These are phyloP conservation scores for Vanessa tameamea DNA, from an alignment of 1,140 invertebrate species.

Conservation along the genomic window DNA sequence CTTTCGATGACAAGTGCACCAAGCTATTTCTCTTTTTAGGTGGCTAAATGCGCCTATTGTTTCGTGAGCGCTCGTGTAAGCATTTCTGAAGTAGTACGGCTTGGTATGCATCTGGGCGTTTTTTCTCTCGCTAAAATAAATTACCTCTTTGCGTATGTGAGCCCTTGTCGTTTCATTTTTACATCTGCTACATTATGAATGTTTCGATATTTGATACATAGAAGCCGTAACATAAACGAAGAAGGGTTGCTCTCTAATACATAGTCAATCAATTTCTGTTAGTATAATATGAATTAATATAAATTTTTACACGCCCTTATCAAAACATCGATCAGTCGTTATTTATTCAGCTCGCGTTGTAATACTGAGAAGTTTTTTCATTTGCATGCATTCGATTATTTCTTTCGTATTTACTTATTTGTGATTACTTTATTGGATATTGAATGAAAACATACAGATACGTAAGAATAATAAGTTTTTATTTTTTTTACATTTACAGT, in stretches of 20 bases:
- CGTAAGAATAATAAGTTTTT: slow-evolving; percentile 42
- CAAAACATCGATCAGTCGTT: slow-evolving; percentile 70
- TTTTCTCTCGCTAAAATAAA: slow-evolving; percentile 50
- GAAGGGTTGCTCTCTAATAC: no score
- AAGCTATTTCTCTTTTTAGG: slow-evolving; percentile 73
- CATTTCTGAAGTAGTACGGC: slow-evolving; percentile 56
- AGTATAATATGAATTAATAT: slow-evolving; percentile 52
- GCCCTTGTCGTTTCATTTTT: slow-evolving; percentile 46
- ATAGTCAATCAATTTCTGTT: slow-evolving; percentile 41
- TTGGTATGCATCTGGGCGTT: slow-evolving; percentile 46
- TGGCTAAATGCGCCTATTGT: slow-evolving; percentile 75
- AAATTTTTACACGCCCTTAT: slow-evolving; percentile 71
- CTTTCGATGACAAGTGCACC: slow-evolving; percentile 77
- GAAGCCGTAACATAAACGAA: no score
- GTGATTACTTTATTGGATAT: slow-evolving; percentile 62
- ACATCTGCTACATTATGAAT: background rate
- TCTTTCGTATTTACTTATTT: slow-evolving; percentile 67
- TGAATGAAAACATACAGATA: slow-evolving; percentile 56
- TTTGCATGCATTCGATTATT: slow-evolving; percentile 72
- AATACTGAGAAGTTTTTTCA: slow-evolving; percentile 71
- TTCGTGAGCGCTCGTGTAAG: slow-evolving; percentile 54
- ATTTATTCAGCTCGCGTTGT: slow-evolving; percentile 74
- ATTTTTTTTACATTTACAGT: slow-evolving; percentile 25
- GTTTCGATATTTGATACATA: slow-evolving; percentile 11
- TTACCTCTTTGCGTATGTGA: slow-evolving; percentile 39